phyloP scores from a whole-genome alignment of 2,113 vertebrate genomes.

The Gobio gobio region DNA sequence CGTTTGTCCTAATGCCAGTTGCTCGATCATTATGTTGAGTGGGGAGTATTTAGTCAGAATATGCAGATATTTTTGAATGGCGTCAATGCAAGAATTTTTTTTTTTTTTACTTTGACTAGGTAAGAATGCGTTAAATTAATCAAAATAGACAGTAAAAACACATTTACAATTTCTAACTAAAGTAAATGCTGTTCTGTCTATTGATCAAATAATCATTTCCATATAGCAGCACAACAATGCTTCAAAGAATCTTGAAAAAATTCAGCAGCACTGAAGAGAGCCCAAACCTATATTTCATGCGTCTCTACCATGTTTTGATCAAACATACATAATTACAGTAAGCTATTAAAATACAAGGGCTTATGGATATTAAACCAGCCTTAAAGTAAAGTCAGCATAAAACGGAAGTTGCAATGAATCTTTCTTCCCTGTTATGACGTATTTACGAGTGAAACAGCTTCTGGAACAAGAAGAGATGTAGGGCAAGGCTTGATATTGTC shows the following conservation, averaged over 20 bases:
- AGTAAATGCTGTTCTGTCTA: too few relatives aligned
- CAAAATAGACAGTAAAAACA: background rate
- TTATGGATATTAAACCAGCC: background rate
- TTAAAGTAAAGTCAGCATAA: too few relatives aligned
- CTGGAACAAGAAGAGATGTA: too few relatives aligned
- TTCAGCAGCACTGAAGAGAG: too few relatives aligned
- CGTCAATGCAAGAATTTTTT: background rate
- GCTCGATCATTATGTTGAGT: background rate
- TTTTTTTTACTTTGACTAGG: background rate
- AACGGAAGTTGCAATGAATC: too few relatives aligned
- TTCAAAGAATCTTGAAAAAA: too few relatives aligned
- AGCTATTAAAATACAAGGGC: background rate
- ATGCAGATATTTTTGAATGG: background rate
- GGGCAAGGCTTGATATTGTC: too few relatives aligned
- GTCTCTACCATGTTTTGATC: background rate
- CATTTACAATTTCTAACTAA: background rate
- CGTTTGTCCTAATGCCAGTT: background rate
- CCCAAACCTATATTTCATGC: background rate
- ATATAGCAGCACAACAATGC: too few relatives aligned
- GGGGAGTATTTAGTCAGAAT: background rate
- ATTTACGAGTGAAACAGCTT: too few relatives aligned
- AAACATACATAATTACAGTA: background rate
- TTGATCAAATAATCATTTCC: too few relatives aligned
- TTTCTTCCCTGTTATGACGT: too few relatives aligned
- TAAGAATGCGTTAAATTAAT: background rate